Evolutionary conservation across 2,113 vertebrate species (phyloP).

Genomic region (Chinchilla lanigera): DNA sequence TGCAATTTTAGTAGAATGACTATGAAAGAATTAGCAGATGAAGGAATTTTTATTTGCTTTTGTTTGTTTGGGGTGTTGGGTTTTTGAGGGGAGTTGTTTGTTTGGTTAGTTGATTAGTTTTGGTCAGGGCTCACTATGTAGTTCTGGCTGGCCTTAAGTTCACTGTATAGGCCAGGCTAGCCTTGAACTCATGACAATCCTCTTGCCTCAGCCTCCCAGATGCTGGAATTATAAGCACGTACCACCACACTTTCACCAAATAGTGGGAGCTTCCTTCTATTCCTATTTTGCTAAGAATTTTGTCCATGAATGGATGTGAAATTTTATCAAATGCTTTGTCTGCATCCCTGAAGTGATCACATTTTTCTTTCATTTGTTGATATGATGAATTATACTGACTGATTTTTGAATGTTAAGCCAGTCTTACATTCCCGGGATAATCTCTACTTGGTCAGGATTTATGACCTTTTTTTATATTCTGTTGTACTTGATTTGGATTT

Average conservation of each 20-base stretch:
- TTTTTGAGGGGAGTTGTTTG: neutral
- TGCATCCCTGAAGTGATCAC: neutral
- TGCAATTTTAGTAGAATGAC: neutral
- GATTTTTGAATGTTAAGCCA: neutral
- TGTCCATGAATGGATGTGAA: neutral
- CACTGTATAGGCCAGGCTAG: neutral
- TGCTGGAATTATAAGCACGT: neutral
- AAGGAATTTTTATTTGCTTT: neutral
- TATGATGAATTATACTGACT: neutral
- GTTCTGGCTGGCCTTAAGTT: neutral
- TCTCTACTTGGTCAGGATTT: neutral
- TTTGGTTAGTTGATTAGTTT: neutral
- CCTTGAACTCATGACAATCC: neutral
- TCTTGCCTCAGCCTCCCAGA: neutral
- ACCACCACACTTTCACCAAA: neutral
- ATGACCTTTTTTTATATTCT: neutral
- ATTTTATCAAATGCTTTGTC: neutral
- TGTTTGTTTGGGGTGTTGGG: neutral
- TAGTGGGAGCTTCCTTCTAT: neutral
- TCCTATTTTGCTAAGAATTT: neutral
- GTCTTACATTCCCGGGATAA: neutral
- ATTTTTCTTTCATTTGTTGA: neutral
- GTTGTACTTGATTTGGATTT: neutral
- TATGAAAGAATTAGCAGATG: neutral
- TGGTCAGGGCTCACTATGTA: neutral